Evolutionary conservation across 2,113 vertebrate genomes (phyloP).

Genomic region (Telmatochromis sp.): DNA sequence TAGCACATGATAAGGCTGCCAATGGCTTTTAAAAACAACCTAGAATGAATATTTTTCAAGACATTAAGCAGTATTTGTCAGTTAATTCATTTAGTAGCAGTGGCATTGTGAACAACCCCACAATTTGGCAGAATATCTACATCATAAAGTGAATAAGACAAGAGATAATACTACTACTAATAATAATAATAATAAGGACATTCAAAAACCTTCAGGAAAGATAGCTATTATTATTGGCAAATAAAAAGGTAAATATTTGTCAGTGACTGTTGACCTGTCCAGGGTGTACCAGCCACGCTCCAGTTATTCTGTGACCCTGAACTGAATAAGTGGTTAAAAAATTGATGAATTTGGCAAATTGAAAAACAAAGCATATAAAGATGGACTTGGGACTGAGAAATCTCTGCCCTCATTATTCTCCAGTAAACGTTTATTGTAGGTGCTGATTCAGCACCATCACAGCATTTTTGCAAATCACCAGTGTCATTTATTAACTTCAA

Average conservation of each 20-base stretch:
- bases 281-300: neutral
- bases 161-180: neutral
- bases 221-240: neutral
- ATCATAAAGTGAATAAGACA: neutral
- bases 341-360: neutral
- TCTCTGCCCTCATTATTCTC: neutral
- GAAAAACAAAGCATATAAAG: neutral
- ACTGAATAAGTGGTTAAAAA: neutral
- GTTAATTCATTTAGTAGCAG: fast-evolving
- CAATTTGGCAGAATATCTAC: neutral
- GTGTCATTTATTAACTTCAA: constrained; percentile 32
- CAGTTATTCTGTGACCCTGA: neutral
- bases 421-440: neutral
- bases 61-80: neutral
- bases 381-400: neutral
- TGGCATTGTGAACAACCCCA: fast-evolving
- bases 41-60: neutral
- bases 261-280: neutral
- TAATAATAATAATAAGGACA: fast-evolving
- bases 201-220: neutral
- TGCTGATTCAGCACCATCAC: constrained; percentile 40
- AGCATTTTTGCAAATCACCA: neutral
- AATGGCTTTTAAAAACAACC: neutral
- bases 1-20: neutral
- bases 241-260: neutral